A percentile compares a stretch with the other conserved stretches of the same genome.
Conservation (phyloP, 2,797 vertebrate species). For the Smutsia temminckii region DNA sequence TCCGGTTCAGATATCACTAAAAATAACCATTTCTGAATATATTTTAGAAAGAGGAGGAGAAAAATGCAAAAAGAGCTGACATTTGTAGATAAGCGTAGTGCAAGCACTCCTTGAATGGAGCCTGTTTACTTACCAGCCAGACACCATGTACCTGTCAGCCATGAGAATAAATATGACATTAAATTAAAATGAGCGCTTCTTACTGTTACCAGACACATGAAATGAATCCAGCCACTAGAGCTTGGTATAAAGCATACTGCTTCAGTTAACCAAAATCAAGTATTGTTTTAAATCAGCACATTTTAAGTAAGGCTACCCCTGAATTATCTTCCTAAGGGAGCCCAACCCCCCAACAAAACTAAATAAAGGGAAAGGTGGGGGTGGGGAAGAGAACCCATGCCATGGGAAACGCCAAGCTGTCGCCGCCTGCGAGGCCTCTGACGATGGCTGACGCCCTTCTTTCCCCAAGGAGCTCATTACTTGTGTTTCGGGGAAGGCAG, state of each 20-base stretch:
- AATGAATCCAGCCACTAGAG: not conserved
- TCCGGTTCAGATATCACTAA: conserved; percentile 5
- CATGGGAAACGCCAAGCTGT: conserved; percentile 65
- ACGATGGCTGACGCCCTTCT: conserved; percentile 74
- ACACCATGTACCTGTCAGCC: not conserved
- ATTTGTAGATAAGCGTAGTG: conserved; percentile 12
- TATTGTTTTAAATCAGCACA: conserved; percentile 47
- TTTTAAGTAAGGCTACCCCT: conserved; percentile 55
- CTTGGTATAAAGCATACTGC: not conserved
- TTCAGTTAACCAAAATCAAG: conserved; percentile 44
- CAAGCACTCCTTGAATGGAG: not conserved
- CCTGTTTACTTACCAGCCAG: conserved; percentile 53
- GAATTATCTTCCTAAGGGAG: conserved; percentile 57
- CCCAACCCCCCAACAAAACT: not conserved
- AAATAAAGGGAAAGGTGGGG: not conserved
- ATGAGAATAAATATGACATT: not conserved
- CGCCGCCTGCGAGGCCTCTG: conserved; percentile 72
- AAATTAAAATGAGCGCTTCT: conserved; percentile 44
- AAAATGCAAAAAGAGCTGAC: not conserved
- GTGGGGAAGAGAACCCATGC: not conserved
- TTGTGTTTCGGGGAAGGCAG: conserved; percentile 71
- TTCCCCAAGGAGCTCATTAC: conserved; percentile 84
- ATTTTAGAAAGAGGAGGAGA: not conserved
- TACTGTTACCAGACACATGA: not conserved
- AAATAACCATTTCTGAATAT: not conserved